phyloP scores from a whole-genome alignment of 2,888 invertebrate species.

The Poecilus cupreus region DNA sequence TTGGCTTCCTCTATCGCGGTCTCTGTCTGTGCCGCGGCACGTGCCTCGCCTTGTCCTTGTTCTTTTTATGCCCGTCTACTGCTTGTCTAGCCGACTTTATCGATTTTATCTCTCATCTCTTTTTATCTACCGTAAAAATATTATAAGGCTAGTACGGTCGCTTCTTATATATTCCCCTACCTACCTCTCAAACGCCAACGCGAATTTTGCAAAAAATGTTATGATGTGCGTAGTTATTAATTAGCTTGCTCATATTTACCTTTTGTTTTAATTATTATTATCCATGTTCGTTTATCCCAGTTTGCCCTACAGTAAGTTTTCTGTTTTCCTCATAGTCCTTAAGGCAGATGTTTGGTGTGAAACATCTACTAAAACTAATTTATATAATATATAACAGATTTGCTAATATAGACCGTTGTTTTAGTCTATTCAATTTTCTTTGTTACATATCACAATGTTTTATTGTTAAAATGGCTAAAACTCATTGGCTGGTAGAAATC shows the following conservation, averaged over 20 bases:
- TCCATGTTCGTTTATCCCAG: not conserved
- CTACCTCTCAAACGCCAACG: not conserved
- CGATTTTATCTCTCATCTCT: constrained; percentile 71
- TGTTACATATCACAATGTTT: no score
- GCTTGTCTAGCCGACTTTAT: constrained; percentile 73
- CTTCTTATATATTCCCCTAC: constrained; percentile 29
- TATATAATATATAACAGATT: no score
- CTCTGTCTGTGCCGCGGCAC: not conserved
- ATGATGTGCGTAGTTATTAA: constrained; percentile 56
- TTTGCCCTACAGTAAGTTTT: not conserved
- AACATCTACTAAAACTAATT: no score
- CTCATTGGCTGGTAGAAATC: no score
- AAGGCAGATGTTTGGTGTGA: no score
- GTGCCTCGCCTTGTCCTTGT: constrained; percentile 55
- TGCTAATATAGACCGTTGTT: no score
- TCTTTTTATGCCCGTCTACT: constrained; percentile 64
- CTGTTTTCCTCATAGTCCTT: not conserved
- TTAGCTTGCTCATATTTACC: constrained; percentile 12
- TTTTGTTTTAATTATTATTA: not conserved
- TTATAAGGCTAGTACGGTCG: constrained; percentile 54
- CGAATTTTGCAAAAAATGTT: not conserved
- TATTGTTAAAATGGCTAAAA: no score
- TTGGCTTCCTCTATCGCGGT: constrained; percentile 33
- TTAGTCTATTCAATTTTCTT: no score
- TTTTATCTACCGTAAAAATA: constrained; percentile 65